phyloP scores from a whole-genome alignment of 1,140 invertebrate species.

The Trissolcus basalis region DNA sequence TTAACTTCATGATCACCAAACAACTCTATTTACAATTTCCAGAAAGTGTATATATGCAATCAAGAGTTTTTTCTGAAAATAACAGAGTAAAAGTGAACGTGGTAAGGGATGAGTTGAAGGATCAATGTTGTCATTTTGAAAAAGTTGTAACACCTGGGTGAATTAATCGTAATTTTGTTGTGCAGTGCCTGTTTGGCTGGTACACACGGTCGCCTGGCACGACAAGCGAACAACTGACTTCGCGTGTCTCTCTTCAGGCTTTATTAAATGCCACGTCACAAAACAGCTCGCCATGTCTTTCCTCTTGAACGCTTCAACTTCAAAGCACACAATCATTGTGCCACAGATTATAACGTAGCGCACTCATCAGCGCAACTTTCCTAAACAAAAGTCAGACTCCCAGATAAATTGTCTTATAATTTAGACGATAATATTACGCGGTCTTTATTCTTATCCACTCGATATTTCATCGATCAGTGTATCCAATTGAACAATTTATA shows the following conservation, averaged over 20 bases:
- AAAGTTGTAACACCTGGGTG: constrained; percentile 40
- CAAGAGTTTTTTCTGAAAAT: no score
- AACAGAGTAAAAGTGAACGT: no score
- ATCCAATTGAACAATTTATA: constrained; percentile 23
- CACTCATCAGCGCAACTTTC: constrained; percentile 36
- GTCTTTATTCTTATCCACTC: constrained; percentile 22
- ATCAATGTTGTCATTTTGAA: constrained; percentile 41
- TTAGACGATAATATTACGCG: constrained; percentile 17
- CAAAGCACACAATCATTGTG: constrained; percentile 36
- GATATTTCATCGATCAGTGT: constrained; percentile 36
- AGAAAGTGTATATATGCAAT: no score
- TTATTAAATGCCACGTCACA: constrained; percentile 61
- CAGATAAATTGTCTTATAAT: constrained; percentile 39
- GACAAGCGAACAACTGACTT: constrained; percentile 30
- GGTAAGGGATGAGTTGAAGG: constrained; percentile 23
- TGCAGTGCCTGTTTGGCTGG: constrained; percentile 30
- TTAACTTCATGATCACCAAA: no score
- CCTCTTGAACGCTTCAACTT: constrained; percentile 29
- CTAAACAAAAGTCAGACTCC: constrained; percentile 33
- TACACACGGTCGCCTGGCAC: constrained; percentile 46
- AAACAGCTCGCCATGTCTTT: constrained; percentile 44
- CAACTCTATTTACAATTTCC: no score
- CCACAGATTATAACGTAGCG: constrained; percentile 36
- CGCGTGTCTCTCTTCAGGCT: constrained; percentile 38
- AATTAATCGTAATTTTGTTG: constrained; percentile 62